Conservation (phyloP, 2,888 invertebrate genomes). For the Volucella bombylans region DNA sequence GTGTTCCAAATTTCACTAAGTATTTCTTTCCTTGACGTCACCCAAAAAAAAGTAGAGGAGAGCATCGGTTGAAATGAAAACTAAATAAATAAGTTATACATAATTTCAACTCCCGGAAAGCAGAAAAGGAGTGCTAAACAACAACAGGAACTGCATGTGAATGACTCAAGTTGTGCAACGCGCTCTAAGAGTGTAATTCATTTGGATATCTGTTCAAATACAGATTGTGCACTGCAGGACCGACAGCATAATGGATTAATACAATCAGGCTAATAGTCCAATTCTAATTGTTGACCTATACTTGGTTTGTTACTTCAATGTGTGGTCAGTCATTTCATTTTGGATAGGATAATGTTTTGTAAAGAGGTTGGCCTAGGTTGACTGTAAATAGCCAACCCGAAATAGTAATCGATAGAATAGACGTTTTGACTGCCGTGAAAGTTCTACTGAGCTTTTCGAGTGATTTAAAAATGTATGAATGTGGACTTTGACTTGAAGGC, state of each 20-base stretch:
- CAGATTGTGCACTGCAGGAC: constrained; percentile 65
- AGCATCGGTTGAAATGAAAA: not conserved
- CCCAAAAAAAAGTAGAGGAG: constrained; percentile 28
- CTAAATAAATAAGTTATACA: constrained; percentile 8
- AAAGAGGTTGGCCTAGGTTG: no score
- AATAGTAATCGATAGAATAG: no score
- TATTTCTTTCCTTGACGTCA: constrained; percentile 68
- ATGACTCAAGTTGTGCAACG: constrained; percentile 12
- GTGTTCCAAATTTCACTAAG: constrained; percentile 68
- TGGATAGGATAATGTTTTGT: no score
- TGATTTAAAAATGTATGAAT: no score
- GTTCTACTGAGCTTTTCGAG: no score
- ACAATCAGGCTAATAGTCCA: constrained; percentile 41
- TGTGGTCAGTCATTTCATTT: no score
- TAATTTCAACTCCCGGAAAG: constrained; percentile 21
- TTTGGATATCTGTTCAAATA: constrained; percentile 60
- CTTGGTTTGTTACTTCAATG: not conserved
- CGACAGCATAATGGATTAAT: constrained; percentile 55
- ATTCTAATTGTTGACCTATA: constrained; percentile 50
- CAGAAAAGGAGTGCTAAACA: not conserved
- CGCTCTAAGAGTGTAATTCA: constrained; percentile 42
- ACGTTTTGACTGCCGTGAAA: no score
- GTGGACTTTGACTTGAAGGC: no score
- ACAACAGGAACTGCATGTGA: constrained; percentile 54
- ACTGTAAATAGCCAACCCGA: no score